Percentiles rank a stretch among this genome's conserved stretches.
Conservation (phyloP, 2,888 invertebrate species). For the Penaeus monodon region DNA sequence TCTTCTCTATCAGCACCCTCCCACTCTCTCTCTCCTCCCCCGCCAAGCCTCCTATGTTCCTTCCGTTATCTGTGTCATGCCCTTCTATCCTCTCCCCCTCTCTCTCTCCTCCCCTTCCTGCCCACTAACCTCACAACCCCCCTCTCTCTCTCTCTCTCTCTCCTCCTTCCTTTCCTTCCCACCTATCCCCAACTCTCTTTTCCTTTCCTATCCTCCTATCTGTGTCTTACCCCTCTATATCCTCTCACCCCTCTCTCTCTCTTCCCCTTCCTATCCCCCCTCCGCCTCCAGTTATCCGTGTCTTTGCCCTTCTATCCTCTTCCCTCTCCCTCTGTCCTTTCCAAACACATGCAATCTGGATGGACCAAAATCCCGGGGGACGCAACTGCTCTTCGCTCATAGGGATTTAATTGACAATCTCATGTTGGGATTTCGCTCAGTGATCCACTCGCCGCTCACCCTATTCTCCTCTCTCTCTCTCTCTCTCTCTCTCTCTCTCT, state of each 20-base stretch:
- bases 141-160: not conserved
- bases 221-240: not conserved
- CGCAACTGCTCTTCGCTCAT: conserved; percentile 34
- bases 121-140: too few species aligned
- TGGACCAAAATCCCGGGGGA: conserved; percentile 31
- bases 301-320: not conserved
- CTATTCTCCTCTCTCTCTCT: not conserved
- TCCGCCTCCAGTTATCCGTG: not conserved
- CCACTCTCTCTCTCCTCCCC: too few species aligned
- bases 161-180: not conserved
- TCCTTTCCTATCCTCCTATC: not conserved
- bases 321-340: not conserved
- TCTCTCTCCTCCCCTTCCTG: too few species aligned
- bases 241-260: not conserved
- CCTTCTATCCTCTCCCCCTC: too few species aligned
- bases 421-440: conserved; percentile 32
- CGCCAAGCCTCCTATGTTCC: too few species aligned
- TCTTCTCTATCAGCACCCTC: too few species aligned
- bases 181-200: conserved; percentile 3
- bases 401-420: conserved; percentile 49
- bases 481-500: not conserved
- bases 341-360: conserved; percentile 50
- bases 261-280: not conserved
- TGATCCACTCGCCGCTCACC: conserved; percentile 7
- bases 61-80: too few species aligned